Base-by-base conservation (phyloP, 2,888 invertebrate species). In the Branchellion lobata region DNA sequence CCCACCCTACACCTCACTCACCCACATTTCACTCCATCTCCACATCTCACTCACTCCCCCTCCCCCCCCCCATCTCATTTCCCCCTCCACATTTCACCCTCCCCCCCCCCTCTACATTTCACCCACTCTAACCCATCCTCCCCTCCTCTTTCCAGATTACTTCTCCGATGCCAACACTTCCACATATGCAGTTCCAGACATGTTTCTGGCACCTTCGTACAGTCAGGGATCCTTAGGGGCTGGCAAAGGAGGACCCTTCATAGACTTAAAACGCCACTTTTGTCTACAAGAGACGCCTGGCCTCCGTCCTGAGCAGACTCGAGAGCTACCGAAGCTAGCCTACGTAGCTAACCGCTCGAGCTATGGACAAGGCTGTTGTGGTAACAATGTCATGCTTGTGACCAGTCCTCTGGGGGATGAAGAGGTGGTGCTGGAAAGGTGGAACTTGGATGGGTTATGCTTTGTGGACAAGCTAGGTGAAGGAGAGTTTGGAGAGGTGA, bases 391-490 rank as follows among this genome's bases (percentile, higher is more conserved):
- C 24, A 77, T 77, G 77, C n/a, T 34, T 1, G 18, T 77, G 34
- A 57, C 77, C 18, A 27, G 33, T 0, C 24, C 33, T 0, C 27
- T 57, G 2, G 73, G 24, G 3, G 73, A 36, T 11, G 53, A 29
- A 65, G 33, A 57, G 21, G 27, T 61, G 29, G 53, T 14, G 3
- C 24, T 29, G 18, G 77, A 77, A 8, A 24, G 21, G 31, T 31
- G 40, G 51, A 47, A 24, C 31, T 24, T 77, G 77, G 65, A 65
- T 34, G 77, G 57, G n/a, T 27, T 57, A 27, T 65, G 65, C 27
- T 93, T 94, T 92, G 91, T 94, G 84, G 93, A 94, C 80, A 94
- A 94, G 86, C 90, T 95, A 69, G 93, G 94, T 31, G 94, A 94
- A 87, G 94, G 94, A 81, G 92, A 93, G 81, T 94, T 94, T 87